A percentile compares a stretch with the other conserved stretches of the same genome.
These are phyloP conservation scores for Thripadectes ignobilis DNA, from an alignment of 2,797 vertebrate genomes.

Conservation along the genomic window DNA sequence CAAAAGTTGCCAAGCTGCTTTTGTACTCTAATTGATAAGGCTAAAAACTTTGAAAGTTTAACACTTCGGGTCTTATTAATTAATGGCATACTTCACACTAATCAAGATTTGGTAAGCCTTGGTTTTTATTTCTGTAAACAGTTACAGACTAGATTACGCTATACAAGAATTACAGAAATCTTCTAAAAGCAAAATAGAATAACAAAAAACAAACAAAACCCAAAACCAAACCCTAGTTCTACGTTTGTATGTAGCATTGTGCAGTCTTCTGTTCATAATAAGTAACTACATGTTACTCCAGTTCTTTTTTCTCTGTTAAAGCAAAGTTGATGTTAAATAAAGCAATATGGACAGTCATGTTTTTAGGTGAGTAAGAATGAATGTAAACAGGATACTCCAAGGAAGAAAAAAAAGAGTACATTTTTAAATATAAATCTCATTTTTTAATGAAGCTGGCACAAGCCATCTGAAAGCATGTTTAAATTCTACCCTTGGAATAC, in stretches of 20 bases:
- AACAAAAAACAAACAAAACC: background rate
- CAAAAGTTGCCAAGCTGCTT: background rate
- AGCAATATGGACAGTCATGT: background rate
- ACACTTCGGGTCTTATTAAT: background rate
- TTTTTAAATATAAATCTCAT: background rate
- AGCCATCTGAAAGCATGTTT: background rate
- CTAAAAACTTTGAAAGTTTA: background rate
- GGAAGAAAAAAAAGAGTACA: background rate
- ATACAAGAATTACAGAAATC: background rate
- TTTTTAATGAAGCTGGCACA: background rate
- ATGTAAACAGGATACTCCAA: background rate
- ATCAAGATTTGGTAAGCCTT: background rate
- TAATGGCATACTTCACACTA: background rate
- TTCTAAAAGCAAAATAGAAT: background rate
- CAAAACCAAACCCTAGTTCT: background rate
- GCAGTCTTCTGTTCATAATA: background rate
- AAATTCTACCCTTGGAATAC: background rate
- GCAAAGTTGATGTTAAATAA: background rate
- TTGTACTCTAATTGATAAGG: background rate
- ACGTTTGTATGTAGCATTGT: accelerated
- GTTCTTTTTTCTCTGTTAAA: background rate
- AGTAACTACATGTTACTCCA: background rate
- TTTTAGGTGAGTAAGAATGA: background rate
- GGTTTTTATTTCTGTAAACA: background rate
- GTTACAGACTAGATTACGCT: background rate